Evolutionary conservation across 2,113 vertebrate genomes (phyloP).

Genomic region (Salvelinus namaycush): DNA sequence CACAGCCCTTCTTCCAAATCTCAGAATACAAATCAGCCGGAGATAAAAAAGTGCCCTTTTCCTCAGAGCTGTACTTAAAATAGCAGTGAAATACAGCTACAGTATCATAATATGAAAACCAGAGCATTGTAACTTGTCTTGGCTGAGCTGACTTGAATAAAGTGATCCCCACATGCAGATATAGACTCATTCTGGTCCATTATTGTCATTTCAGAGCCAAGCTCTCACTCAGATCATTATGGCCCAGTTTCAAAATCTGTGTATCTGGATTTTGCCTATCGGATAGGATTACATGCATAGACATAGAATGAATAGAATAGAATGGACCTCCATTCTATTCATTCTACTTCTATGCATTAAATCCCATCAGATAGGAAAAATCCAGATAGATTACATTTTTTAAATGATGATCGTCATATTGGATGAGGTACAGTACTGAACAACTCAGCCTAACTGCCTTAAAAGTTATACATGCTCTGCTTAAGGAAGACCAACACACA

Average conservation of each 20-base stretch:
- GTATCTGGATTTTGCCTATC: too few relatives aligned
- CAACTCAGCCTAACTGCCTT: constrained; percentile 11
- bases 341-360: too few relatives aligned
- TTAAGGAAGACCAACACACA: constrained; percentile 17
- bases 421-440: constrained; percentile 5
- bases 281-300: too few relatives aligned
- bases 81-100: constrained; percentile 27
- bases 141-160: neutral
- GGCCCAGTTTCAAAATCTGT: too few relatives aligned
- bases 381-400: too few relatives aligned
- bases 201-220: constrained; percentile 12
- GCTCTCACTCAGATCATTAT: neutral
- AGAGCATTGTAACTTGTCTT: constrained; percentile 17
- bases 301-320: too few relatives aligned
- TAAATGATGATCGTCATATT: neutral
- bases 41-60: constrained; percentile 23
- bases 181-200: constrained; percentile 9
- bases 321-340: too few relatives aligned
- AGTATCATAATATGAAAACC: constrained; percentile 14
- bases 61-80: constrained; percentile 12
- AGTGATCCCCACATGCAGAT: neutral
- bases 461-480: constrained; percentile 14
- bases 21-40: constrained; percentile 30
- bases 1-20: constrained; percentile 31
- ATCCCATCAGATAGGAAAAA: too few relatives aligned